These are phyloP conservation scores for Lymantria monacha DNA, from an alignment of 2,888 invertebrate species.

Conservation along the genomic window DNA sequence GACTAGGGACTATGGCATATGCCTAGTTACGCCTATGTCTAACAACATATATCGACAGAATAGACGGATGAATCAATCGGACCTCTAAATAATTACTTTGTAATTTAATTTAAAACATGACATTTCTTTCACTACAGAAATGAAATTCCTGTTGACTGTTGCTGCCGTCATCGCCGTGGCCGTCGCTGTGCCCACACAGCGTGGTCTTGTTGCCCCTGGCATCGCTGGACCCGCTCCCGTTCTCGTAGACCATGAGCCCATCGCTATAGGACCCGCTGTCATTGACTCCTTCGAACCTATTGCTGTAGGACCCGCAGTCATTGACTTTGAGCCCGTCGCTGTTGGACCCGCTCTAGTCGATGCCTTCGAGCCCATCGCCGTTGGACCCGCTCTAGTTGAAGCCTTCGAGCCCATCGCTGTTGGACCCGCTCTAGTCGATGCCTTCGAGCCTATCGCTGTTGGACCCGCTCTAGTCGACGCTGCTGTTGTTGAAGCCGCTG, in stretches of 20 bases:
- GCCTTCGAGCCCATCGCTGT: constrained; percentile 11
- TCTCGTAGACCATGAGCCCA: constrained; percentile 8
- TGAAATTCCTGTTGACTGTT: constrained; percentile 27
- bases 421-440: constrained; percentile 7
- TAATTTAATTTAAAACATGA: neutral
- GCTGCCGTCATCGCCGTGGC: constrained; percentile 28
- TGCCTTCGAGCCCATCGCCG: constrained; percentile 11
- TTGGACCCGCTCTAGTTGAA: constrained; percentile 4
- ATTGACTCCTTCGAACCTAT: constrained; percentile 15
- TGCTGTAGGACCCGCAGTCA: constrained; percentile 23
- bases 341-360: constrained; percentile 19
- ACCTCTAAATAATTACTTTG: neutral
- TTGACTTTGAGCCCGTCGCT: constrained; percentile 15
- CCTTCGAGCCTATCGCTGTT: neutral
- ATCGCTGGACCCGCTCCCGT: constrained; percentile 8
- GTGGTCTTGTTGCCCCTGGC: constrained; percentile 9
- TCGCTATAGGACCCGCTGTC: constrained; percentile 1
- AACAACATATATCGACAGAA: neutral
- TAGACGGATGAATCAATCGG: neutral
- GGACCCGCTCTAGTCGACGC: constrained; percentile 7
- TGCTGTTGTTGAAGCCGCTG: constrained; percentile 5
- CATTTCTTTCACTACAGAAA: constrained; percentile 5
- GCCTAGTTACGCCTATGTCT: no score
- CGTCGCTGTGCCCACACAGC: constrained; percentile 15
- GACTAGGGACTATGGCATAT: no score